These are phyloP conservation scores for Abrostola triplasia DNA, from an alignment of 2,888 invertebrate species.

Conservation along the genomic window DNA sequence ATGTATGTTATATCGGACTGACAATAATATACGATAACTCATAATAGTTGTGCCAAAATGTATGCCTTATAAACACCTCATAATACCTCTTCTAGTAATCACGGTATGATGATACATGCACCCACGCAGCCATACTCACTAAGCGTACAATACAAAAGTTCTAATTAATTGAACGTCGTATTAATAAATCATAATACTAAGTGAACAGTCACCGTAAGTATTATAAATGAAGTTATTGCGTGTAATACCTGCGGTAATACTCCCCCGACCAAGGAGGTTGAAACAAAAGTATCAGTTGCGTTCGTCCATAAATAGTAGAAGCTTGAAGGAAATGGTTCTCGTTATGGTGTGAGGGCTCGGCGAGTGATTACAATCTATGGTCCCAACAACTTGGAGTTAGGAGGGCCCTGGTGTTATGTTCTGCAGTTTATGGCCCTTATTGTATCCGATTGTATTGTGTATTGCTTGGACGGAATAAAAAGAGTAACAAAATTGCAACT, in stretches of 20 bases:
- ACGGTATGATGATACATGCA: no score
- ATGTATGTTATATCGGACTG: no score
- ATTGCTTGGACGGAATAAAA: neutral
- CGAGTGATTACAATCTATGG: constrained; percentile 32
- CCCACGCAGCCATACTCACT: no score
- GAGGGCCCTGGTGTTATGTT: neutral
- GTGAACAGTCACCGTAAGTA: neutral
- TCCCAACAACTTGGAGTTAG: constrained; percentile 20
- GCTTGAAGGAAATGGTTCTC: constrained; percentile 6
- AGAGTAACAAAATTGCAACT: no score
- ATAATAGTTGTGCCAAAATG: no score
- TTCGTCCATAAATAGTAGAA: neutral
- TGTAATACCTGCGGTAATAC: neutral
- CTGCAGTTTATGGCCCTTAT: neutral
- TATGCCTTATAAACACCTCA: no score
- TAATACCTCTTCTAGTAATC: no score
- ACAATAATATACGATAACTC: no score
- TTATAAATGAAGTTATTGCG: constrained; percentile 3
- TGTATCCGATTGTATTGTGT: neutral
- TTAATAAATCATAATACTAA: neutral
- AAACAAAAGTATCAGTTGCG: constrained; percentile 1
- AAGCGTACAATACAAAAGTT: no score
- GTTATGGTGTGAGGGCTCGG: constrained; percentile 17
- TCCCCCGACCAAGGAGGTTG: neutral
- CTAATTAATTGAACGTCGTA: neutral